Evolutionary conservation across 1,140 invertebrate genomes (phyloP), one percentile per base, ranked within the genome.

Genomic region (Sarcophaga peregrina): DNA sequence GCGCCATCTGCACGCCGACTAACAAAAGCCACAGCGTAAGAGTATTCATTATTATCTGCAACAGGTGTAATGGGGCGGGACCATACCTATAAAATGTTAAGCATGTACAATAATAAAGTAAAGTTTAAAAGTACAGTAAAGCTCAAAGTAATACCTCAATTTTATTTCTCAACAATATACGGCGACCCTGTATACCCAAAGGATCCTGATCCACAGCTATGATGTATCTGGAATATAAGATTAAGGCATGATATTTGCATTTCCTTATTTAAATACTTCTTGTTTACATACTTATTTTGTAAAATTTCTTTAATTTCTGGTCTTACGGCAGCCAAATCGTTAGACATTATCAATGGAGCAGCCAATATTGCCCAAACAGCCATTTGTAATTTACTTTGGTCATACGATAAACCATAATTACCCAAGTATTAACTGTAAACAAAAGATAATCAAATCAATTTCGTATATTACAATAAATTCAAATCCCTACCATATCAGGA

Each of bases 341-440:
- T 94, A 25, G 96, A 98, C 94, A 98, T 97, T 11, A 98, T 93
- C 0, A 98, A 90, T 0, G 97, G 97, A 0, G 97, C 95, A 0
- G 97, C 96, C 90, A 97, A 92, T 73, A 98, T 94, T 2, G 96
- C 93, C 97, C 97, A 98, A 83, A 98, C 92, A 0, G 96, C 96
- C 95, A 98, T 96, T 92, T 98, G 97, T 0, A 94, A 92, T 88
- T 94, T 93, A 80, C 95, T 93, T 91, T 98, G 96, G 84, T 96
- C 95, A 84, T 94, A 93, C 82, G 95, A 96, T 17, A 98, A 89
- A 4, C 96, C 97, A 91, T 93, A 97, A 90, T 98, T 97, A 15
- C 97, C 97, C 86, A 97, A 93, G n/a, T 17, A 84, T 83, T n/a
- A 81, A 78, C 83, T 83, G 50, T 6, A 52, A 74, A 47, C 11